Evolutionary conservation across 2,888 invertebrate genomes (phyloP), one percentile per base, ranked within the genome.

Genomic region (Cephus spinipes): DNA sequence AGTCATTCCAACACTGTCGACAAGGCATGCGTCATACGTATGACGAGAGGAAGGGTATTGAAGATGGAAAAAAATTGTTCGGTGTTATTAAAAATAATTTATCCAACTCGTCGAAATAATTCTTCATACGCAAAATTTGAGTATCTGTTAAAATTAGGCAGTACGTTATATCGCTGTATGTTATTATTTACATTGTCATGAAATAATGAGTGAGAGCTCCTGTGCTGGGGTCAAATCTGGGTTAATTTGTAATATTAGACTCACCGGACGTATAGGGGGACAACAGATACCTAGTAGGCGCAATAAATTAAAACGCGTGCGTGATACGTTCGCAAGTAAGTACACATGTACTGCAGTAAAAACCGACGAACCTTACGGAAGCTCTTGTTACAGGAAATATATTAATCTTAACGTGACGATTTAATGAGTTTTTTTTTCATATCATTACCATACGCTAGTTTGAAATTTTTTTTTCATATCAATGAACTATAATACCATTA

Each of bases 231-330:
- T 84, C 84, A 80, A 82, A 85, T 84, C 81, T 87, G 81, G 84
- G 86, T 88, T 87, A 86, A 88, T 87, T 87, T 81, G 78, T 81
- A 85, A 84, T 86, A 86, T 88, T 85, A 86, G 85, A 84, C 76
- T 81, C 81, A 86, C 86, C 87, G 88, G 87, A 88, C 82, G 85
- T 81, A 75, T 55, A 76, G 80, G 77, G 73, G 74, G 81, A 78
- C 75, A 75, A 73, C 71, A 69, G 75, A 75, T 71, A 71, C 31
- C 6, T 23, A 71, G 23, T 71, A 23, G 31, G 30, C 71, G 55
- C 55, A 55, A 55, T 55, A 55, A 55, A 55, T 55, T 55, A 55
- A 55, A 55, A 55, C 23, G 9, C 55, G 55, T 55, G 55, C 55
- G 55, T 79, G 74, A 76, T 71, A 68, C 75, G 68, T 55, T 12